Evolutionary conservation across 2,113 vertebrate species (phyloP).

Genomic region (Scopus umbretta): DNA sequence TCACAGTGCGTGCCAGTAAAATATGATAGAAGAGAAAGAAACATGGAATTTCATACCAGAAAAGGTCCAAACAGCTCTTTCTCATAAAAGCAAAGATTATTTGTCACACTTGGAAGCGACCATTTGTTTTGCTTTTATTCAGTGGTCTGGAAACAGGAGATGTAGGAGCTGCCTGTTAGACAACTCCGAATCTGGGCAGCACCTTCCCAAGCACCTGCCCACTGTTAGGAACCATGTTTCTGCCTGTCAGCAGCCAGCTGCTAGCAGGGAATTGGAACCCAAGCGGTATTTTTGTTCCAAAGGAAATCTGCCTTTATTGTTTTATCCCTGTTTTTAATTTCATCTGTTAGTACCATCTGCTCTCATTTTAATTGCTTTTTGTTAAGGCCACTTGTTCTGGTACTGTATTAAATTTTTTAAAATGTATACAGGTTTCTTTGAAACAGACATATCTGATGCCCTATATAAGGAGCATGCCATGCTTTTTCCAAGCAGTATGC

Average conservation of each 20-base stretch:
- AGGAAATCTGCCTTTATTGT: not conserved
- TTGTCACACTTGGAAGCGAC: not conserved
- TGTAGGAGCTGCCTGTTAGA: not conserved
- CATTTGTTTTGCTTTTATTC: not conserved
- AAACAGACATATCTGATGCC: not conserved
- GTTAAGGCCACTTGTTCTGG: not conserved
- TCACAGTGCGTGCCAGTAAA: conserved; percentile 49
- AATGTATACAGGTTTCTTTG: not conserved
- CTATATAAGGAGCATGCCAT: not conserved
- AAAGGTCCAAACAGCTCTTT: not conserved
- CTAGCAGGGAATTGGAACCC: not conserved
- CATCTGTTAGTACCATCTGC: conserved; percentile 1
- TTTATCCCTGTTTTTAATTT: not conserved
- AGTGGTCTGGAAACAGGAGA: not conserved
- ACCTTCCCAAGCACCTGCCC: not conserved
- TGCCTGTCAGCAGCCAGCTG: conserved; percentile 9
- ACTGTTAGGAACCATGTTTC: not conserved
- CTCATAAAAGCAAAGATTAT: not conserved
- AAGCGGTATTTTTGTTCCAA: not conserved
- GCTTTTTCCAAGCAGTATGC: not conserved
- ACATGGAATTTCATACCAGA: not conserved
- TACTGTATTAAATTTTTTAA: not conserved
- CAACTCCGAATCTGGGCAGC: not conserved
- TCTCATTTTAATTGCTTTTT: not conserved
- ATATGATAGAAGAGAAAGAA: not conserved